A percentile compares a stretch with the other conserved stretches of the same genome.
These are phyloP conservation scores for Thalassarche chlororhynchos DNA, from an alignment of 2,113 vertebrate species.

Conservation along the genomic window DNA sequence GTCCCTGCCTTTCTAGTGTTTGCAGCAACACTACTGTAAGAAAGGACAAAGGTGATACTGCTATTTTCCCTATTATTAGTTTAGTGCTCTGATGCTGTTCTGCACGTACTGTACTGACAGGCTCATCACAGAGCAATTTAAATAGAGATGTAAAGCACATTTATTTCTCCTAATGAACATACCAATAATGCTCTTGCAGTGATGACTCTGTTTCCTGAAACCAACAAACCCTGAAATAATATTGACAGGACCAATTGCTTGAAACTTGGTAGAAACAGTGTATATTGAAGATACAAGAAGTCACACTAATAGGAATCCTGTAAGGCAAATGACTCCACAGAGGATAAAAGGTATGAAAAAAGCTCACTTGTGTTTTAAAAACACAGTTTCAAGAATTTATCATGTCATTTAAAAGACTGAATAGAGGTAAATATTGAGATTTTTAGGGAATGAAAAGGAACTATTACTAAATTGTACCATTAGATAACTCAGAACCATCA, in stretches of 20 bases:
- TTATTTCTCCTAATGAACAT: slow-evolving; percentile 47
- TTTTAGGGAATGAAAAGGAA: not conserved
- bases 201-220: slow-evolving; percentile 50
- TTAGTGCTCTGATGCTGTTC: not conserved
- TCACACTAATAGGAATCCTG: slow-evolving; percentile 46
- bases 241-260: slow-evolving; percentile 31
- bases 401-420: not conserved
- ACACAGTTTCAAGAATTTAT: not conserved
- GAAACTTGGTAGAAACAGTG: slow-evolving; percentile 28
- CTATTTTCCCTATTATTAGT: not conserved
- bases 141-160: not conserved
- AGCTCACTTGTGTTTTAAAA: not conserved
- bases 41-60: not conserved
- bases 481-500: not conserved
- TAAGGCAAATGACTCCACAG: slow-evolving; percentile 15
- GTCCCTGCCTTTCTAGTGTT: not conserved
- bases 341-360: slow-evolving; percentile 18
- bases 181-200: not conserved
- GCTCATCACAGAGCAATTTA: not conserved
- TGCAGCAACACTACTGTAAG: not conserved
- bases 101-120: not conserved
- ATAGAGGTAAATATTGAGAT: not conserved
- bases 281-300: not conserved
- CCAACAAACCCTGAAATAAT: slow-evolving; percentile 47
- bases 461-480: not conserved